Percentiles rank a stretch among this genome's conserved stretches.
These are phyloP conservation scores for Melieria crassipennis DNA, from an alignment of 2,888 invertebrate genomes.

Conservation along the genomic window DNA sequence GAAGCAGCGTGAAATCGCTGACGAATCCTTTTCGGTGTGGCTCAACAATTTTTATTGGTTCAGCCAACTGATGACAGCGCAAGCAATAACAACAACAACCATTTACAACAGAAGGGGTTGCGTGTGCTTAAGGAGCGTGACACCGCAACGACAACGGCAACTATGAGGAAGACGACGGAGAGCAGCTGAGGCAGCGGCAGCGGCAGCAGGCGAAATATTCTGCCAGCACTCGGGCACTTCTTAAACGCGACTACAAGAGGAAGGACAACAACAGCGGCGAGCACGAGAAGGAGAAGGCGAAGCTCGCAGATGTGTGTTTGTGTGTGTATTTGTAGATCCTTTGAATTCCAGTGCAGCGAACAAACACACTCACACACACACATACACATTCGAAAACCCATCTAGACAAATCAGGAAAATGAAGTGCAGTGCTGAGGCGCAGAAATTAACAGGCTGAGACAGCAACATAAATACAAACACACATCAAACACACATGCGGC, in stretches of 20 bases:
- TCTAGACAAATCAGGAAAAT: not conserved
- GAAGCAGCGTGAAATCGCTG: slow-evolving; percentile 37
- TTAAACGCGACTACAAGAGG: slow-evolving; percentile 38
- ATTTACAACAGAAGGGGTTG: slow-evolving; percentile 8
- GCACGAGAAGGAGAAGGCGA: slow-evolving; percentile 11
- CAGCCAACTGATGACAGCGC: slow-evolving; percentile 46
- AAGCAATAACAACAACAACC: slow-evolving; percentile 13
- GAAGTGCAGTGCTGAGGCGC: not conserved
- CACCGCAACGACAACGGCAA: slow-evolving; percentile 10
- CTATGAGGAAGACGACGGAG: not conserved
- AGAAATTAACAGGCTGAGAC: not conserved
- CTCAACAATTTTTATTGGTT: slow-evolving; percentile 59
- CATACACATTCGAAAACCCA: not conserved
- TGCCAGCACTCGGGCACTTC: not conserved
- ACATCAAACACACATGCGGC: no score
- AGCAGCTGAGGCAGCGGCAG: not conserved
- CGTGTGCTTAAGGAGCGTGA: slow-evolving; percentile 11
- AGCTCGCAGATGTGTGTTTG: slow-evolving; percentile 42
- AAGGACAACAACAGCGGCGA: slow-evolving; percentile 4
- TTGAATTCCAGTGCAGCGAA: slow-evolving; percentile 51
- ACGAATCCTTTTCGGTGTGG: slow-evolving; percentile 49
- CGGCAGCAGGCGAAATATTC: not conserved
- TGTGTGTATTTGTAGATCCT: slow-evolving; percentile 56
- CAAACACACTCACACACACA: not conserved
- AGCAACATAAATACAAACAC: no score